Evolutionary conservation across 2,888 invertebrate species (phyloP).

Genomic region (Eupithecia centaureata): DNA sequence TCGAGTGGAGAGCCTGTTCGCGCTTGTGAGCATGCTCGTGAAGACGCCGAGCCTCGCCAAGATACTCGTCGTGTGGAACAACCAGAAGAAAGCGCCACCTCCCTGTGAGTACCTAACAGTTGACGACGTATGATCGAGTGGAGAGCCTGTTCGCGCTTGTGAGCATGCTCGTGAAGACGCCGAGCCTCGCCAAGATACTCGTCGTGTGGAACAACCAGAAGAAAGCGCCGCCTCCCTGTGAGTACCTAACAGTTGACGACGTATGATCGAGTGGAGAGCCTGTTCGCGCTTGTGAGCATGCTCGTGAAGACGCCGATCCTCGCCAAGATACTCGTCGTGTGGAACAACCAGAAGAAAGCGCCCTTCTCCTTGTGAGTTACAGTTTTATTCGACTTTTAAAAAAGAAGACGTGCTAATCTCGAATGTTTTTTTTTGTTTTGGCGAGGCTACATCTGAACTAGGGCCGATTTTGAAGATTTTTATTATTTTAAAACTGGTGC

Average conservation of each 20-base stretch:
- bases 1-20: conserved; percentile 93
- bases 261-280: conserved; percentile 94
- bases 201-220: conserved; percentile 98
- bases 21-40: conserved; percentile 92
- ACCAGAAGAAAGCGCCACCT: conserved; percentile 94
- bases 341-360: conserved; percentile 97
- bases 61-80: conserved; percentile 98
- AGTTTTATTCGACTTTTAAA: neutral
- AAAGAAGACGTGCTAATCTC: no score
- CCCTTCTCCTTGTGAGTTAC: conserved; percentile 92
- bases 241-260: conserved; percentile 86
- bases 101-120: conserved; percentile 87
- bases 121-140: conserved; percentile 94
- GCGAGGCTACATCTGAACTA: no score
- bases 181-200: conserved; percentile 95
- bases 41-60: conserved; percentile 95
- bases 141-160: conserved; percentile 95
- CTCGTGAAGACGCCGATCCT: conserved; percentile 94
- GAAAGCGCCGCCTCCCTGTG: conserved; percentile 94
- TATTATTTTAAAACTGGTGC: no score
- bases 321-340: conserved; percentile 95
- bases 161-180: conserved; percentile 92
- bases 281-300: conserved; percentile 93
- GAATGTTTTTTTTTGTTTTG: no score
- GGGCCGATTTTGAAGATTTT: no score